Conservation (phyloP, 1,140 invertebrate species). For the Idris sp. region DNA sequence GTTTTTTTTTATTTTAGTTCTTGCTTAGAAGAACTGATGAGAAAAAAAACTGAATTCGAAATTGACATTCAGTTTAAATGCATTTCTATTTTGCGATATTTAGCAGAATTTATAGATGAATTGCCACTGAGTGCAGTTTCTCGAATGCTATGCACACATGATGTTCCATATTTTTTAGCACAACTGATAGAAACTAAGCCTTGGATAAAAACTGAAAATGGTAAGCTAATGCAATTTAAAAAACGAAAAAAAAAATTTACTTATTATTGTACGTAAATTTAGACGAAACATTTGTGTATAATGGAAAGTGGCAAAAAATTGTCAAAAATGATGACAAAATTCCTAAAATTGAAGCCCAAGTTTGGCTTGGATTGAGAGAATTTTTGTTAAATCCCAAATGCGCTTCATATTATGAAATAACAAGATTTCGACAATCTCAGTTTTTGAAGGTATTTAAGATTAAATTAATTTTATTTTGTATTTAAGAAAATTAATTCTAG, state of each 20-base stretch:
- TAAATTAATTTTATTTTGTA: background rate
- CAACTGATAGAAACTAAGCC: conserved; percentile 84
- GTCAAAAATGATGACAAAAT: conserved; percentile 79
- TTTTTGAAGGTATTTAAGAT: conserved; percentile 79
- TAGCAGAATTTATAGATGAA: conserved; percentile 78
- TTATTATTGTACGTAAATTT: background rate
- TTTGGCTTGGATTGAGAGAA: conserved; percentile 85
- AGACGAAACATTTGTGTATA: conserved; percentile 70
- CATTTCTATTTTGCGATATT: conserved; percentile 84
- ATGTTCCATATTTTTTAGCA: conserved; percentile 85
- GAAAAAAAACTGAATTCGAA: conserved; percentile 82
- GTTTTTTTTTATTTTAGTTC: conserved; percentile 45
- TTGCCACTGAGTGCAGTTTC: conserved; percentile 82
- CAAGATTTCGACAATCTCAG: conserved; percentile 82
- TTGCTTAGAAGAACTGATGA: conserved; percentile 80
- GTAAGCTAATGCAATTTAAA: conserved; percentile 22
- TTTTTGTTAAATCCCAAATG: conserved; percentile 82
- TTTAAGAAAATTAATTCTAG: background rate
- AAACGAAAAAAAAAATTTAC: too few species aligned
- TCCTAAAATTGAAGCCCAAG: conserved; percentile 83
- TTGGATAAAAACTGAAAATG: conserved; percentile 82
- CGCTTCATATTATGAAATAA: conserved; percentile 83
- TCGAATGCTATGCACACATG: conserved; percentile 83
- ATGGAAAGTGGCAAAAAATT: conserved; percentile 82
- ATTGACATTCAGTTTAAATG: conserved; percentile 86